A percentile compares a stretch with the other conserved stretches of the same genome.
These are phyloP conservation scores for Parnassius glacialis DNA, from an alignment of 2,888 invertebrate species.

Conservation along the genomic window DNA sequence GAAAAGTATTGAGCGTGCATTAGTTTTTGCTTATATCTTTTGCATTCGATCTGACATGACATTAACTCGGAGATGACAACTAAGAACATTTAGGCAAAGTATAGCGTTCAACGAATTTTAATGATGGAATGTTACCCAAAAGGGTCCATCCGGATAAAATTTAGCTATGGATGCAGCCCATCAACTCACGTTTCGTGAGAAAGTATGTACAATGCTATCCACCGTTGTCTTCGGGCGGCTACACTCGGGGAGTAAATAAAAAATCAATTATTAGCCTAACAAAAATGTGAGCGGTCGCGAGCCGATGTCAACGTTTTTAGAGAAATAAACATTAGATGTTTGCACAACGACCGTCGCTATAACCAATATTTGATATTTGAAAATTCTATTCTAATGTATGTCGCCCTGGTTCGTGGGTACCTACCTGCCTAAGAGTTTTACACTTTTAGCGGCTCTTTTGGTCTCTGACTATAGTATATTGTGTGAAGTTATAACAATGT, in stretches of 20 bases:
- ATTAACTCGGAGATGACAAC: constrained; percentile 47
- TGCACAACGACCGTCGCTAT: constrained; percentile 75
- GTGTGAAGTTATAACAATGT: constrained; percentile 45
- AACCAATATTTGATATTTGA: constrained; percentile 78
- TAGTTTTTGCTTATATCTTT: constrained; percentile 74
- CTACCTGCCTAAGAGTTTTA: constrained; percentile 53
- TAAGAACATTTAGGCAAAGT: constrained; percentile 3
- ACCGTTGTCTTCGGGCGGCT: constrained; percentile 60
- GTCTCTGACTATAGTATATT: constrained; percentile 48
- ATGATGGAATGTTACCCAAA: constrained; percentile 50
- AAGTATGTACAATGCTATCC: constrained; percentile 56
- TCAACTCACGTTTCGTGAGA: constrained; percentile 54
- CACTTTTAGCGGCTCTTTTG: constrained; percentile 73
- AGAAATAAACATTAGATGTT: constrained; percentile 78
- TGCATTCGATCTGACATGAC: constrained; percentile 73
- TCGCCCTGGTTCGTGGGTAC: constrained; percentile 57
- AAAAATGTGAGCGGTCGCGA: constrained; percentile 72
- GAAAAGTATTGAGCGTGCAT: constrained; percentile 76
- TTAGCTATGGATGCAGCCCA: constrained; percentile 6
- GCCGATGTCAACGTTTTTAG: constrained; percentile 73
- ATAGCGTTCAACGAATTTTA: constrained; percentile 42
- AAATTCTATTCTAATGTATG: constrained; percentile 79
- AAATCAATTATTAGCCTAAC: constrained; percentile 76
- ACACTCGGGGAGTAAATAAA: constrained; percentile 70
- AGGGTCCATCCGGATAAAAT: constrained; percentile 23